Conservation (phyloP, 2,888 invertebrate species). For the Drosophila ezoana region DNA sequence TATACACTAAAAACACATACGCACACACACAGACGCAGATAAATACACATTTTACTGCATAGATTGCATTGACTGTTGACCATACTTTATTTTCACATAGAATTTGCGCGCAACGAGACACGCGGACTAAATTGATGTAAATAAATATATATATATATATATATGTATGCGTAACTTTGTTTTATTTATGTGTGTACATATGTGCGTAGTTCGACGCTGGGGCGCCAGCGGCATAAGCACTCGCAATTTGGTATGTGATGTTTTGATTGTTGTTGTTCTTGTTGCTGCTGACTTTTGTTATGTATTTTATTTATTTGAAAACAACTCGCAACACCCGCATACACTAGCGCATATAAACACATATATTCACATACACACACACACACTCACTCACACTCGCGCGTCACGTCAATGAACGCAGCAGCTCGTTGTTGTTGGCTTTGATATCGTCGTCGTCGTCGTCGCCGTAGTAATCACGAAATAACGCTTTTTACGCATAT, state of each 20-base stretch:
- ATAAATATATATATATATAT: constrained; percentile 46
- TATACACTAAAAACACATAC: constrained; percentile 61
- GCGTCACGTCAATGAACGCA: constrained; percentile 82
- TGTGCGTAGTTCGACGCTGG: constrained; percentile 43
- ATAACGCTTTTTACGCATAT: constrained; percentile 75
- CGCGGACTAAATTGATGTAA: constrained; percentile 42
- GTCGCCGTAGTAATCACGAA: constrained; percentile 62
- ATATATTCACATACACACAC: constrained; percentile 41
- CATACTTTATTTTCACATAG: constrained; percentile 57
- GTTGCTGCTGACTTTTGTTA: constrained; percentile 36
- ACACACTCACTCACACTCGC: constrained; percentile 63
- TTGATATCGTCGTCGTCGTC: constrained; percentile 54
- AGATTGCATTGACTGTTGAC: constrained; percentile 46
- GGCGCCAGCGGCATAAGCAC: constrained; percentile 27
- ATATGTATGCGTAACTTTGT: constrained; percentile 40
- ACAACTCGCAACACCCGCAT: constrained; percentile 63
- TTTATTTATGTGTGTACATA: constrained; percentile 22
- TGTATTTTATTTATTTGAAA: constrained; percentile 60
- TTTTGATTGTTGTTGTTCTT: constrained; percentile 61
- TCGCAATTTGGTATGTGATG: constrained; percentile 54
- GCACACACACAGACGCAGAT: constrained; percentile 44
- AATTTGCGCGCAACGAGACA: constrained; percentile 57
- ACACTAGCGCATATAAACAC: constrained; percentile 34
- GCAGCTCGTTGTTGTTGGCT: constrained; percentile 65
- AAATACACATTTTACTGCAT: constrained; percentile 48